These are phyloP conservation scores for Semibalanus balanoides DNA, from an alignment of 1,140 invertebrate species.

Conservation along the genomic window DNA sequence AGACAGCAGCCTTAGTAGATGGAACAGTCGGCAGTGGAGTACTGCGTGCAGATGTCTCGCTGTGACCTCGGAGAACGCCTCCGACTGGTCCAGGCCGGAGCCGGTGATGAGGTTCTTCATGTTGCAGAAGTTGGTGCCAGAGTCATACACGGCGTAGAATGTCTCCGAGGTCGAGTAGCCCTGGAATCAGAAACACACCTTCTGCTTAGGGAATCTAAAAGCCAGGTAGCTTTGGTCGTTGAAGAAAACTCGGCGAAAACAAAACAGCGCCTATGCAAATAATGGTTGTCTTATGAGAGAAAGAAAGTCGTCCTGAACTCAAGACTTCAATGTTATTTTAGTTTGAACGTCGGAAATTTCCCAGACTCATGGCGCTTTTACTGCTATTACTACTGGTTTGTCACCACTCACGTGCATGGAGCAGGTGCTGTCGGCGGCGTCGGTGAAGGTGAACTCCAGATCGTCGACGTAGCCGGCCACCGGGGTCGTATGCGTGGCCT, in stretches of 20 bases:
- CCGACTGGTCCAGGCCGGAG: conserved; percentile 20
- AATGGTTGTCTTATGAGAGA: too few relatives aligned
- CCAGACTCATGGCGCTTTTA: too few relatives aligned
- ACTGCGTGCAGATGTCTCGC: conserved; percentile 14
- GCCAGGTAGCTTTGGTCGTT: too few relatives aligned
- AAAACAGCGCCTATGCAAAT: too few relatives aligned
- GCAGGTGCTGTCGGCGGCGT: conserved; percentile 22
- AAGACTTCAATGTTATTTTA: too few relatives aligned
- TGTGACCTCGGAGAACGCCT: conserved; percentile 8
- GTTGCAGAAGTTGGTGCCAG: conserved; percentile 36
- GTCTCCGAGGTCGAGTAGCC: conserved; percentile 7
- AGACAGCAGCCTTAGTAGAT: conserved; percentile 12
- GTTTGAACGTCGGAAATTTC: too few relatives aligned
- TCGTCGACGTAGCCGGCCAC: conserved; percentile 30
- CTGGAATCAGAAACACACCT: neutral
- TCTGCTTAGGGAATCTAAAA: too few relatives aligned
- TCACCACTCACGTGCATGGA: conserved; percentile 12
- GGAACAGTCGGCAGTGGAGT: conserved; percentile 12
- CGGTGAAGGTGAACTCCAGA: conserved; percentile 28
- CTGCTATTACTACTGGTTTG: too few relatives aligned
- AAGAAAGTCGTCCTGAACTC: too few relatives aligned
- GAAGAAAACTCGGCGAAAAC: too few relatives aligned
- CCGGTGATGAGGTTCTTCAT: conserved; percentile 33
- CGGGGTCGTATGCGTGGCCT: conserved; percentile 31
- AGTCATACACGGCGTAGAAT: conserved; percentile 25